Evolutionary conservation across 2,888 invertebrate genomes (phyloP), one percentile per base, ranked within the genome.

Genomic region (Drosophila ezoana): DNA sequence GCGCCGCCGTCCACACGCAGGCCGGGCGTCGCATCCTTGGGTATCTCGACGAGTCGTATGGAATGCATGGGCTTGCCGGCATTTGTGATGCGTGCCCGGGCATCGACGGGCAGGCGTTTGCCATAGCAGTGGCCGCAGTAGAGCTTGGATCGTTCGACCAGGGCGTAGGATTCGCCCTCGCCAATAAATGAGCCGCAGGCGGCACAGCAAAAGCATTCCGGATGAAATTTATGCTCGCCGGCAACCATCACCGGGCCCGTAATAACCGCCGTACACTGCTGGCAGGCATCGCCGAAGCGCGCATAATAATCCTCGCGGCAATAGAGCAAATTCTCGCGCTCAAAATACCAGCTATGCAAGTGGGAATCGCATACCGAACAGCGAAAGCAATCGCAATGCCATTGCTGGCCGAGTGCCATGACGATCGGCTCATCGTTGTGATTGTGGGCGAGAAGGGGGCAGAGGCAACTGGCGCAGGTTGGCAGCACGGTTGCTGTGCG

Each of bases 171-270:
- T 91, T 98, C 97, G 6, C 97, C 97, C 93, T 98, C 98, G 69
- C 98, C 98, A 83, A 98, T 96, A 91, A 96, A 97, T 4, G 95
- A 94, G 35, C 94, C 94, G 92, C 98, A 98, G 33, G 95, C 94
- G 49, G 94, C 94, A 91, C 98, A 98, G 87, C 96, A 95, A 93
- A 98, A 98, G 93, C 98, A 98, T 93, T 98, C 98, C 45, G 98
- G 98, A 93, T 98, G 98, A 93, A 98, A 98, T 92, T 97, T 97
- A 93, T 98, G 98, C 90, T 97, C 97, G 33, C 98, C 98, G 20
- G 98, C 98, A 71, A 97, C 95, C 98, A 98, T 98, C 75, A 98
- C 97, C 28, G 98, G 98, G 0, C 98, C 98, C 0, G 97, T 92
- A 47, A 92, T 92, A 2, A 92, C 89, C 45, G 90, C 79, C 64